Conservation (phyloP, 2,113 vertebrate genomes). For the Podarcis raffonei region DNA sequence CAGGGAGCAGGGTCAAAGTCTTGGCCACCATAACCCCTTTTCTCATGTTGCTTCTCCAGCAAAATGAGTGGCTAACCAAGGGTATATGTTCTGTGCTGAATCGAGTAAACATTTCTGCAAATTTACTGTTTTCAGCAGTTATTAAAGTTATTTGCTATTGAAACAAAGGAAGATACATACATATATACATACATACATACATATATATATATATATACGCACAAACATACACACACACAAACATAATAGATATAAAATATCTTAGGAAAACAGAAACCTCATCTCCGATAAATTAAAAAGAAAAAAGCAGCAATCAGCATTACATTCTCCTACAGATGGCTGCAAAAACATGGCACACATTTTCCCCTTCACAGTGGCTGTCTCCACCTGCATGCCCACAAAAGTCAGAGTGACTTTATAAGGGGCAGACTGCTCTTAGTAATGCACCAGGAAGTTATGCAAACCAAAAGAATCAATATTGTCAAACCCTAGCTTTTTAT, state of each 20-base stretch:
- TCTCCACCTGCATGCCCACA: not conserved
- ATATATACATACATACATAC: too few relatives aligned
- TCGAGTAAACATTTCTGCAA: not conserved
- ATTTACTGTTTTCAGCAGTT: not conserved
- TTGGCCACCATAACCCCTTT: not conserved
- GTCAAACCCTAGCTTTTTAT: not conserved
- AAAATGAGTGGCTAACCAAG: not conserved
- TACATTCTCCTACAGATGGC: not conserved
- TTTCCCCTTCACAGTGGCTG: not conserved
- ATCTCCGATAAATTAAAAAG: not conserved
- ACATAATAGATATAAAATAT: too few relatives aligned
- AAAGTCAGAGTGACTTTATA: not conserved
- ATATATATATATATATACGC: too few relatives aligned
- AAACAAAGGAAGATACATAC: too few relatives aligned
- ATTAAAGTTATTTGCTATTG: not conserved
- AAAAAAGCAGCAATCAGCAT: not conserved
- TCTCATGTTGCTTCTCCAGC: not conserved
- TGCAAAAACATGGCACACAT: not conserved
- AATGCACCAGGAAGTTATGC: not conserved
- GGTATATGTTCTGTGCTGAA: not conserved
- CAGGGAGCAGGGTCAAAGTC: too few relatives aligned
- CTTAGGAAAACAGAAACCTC: not conserved
- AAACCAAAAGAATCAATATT: not conserved
- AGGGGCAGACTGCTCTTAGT: not conserved
- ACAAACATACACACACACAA: too few relatives aligned